Evolutionary conservation across 2,113 vertebrate genomes (phyloP), one percentile per base, ranked within the genome.

Genomic region (Muscicapa adusta): DNA sequence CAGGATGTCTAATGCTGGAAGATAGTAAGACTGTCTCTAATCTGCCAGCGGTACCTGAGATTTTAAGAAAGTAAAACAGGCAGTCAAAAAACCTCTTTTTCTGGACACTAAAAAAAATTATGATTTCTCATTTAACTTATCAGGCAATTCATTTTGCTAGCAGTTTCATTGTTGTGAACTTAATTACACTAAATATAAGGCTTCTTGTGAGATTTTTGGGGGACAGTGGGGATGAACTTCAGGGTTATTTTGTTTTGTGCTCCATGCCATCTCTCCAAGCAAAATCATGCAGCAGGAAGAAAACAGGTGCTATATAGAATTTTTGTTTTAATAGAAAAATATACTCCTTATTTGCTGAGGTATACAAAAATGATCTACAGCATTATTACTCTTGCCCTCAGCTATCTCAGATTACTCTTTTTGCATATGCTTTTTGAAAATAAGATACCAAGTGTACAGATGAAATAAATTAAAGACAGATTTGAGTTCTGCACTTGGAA

Each of bases 201-300:
- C 4, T 14, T 43, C 38, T 53, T 36, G 45, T 31, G 23, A 1
- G 3, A 2, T 34, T 26, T 7, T 6, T 4, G 2, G 8, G 5
- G 12, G 3, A 1, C 6, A 29, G 3, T 18, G 2, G 16, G 9
- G 34, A 25, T 48, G 51, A 26, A 38, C 33, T 62, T 63, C 4
- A 10, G 22, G 15, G 3, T 42, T 43, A 48, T 11, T 67, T 72
- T 81, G 18, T 51, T 79, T 50, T 75, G n/a, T 28, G 24, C 19
- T 87, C 47, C 26, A 36, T 45, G 17, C 51, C n/a, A 58, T 13
- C 60, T 40, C 47, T 80, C 58, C 73, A 71, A 51, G 78, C 42
- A 79, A 60, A 66, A 57, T 47, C 42, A 48, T 2, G 10, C 14
- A 74, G 29, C 60, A 88, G 45, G 43, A 77, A 77, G 34, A 73